Evolutionary conservation across 2,797 vertebrate species (phyloP).

Genomic region (Buceros bicornis): DNA sequence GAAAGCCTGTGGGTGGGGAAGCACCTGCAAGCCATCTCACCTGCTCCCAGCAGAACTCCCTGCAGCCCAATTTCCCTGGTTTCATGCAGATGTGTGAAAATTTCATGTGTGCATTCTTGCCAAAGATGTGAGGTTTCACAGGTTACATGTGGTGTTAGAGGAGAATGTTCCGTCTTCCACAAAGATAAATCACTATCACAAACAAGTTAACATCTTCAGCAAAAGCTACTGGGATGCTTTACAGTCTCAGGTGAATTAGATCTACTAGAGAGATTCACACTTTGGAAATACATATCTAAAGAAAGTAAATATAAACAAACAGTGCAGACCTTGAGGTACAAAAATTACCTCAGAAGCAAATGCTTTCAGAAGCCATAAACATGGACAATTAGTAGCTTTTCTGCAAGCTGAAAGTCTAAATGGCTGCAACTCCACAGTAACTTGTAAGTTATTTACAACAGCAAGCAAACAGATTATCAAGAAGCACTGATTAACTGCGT

Average conservation of each 20-base stretch:
- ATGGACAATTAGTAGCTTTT: slow-evolving; percentile 10
- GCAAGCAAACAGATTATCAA: slow-evolving; percentile 41
- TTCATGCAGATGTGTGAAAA: neutral
- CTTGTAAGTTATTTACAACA: slow-evolving; percentile 47
- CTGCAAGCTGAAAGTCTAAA: slow-evolving; percentile 40
- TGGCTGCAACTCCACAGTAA: slow-evolving; percentile 41
- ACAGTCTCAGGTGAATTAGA: neutral
- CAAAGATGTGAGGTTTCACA: neutral
- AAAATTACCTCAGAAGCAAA: slow-evolving; percentile 19
- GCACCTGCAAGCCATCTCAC: neutral
- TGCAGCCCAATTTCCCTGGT: neutral
- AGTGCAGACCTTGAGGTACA: neutral
- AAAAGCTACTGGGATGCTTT: neutral
- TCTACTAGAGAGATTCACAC: neutral
- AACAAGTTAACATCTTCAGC: neutral
- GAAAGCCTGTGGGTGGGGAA: neutral
- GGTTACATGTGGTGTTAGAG: neutral
- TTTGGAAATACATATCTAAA: neutral
- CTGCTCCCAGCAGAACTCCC: neutral
- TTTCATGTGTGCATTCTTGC: accelerated
- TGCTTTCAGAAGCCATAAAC: neutral
- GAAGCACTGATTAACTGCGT: slow-evolving; percentile 48
- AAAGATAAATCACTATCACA: neutral
- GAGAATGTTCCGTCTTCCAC: neutral
- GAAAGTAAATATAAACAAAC: slow-evolving; percentile 40